Conservation (phyloP, 2,797 vertebrate genomes). For the Thripadectes ignobilis region DNA sequence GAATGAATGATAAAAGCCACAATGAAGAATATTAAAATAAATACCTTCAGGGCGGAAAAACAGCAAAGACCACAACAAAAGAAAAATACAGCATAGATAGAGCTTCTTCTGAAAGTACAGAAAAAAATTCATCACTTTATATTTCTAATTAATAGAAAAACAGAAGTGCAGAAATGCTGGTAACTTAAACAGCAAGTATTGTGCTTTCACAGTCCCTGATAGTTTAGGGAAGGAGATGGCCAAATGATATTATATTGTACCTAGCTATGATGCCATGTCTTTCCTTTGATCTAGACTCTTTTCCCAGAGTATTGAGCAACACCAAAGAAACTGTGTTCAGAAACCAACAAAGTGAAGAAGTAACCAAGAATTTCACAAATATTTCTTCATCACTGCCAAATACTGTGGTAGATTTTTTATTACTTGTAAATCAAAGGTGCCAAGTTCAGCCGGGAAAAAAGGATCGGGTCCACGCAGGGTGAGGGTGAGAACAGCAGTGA, state of each 20-base stretch:
- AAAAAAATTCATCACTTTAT: not conserved
- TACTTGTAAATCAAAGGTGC: not conserved
- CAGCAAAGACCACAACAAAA: slow-evolving; percentile 14
- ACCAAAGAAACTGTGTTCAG: not conserved
- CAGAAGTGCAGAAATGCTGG: not conserved
- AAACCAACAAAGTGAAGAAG: not conserved
- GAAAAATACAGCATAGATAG: not conserved
- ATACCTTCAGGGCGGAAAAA: slow-evolving; percentile 1
- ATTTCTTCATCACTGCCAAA: not conserved
- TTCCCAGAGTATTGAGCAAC: not conserved
- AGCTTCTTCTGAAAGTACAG: not conserved
- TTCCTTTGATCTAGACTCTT: not conserved
- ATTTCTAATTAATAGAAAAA: not conserved
- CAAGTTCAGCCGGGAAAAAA: too few species aligned
- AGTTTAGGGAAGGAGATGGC: not conserved
- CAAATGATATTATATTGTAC: not conserved
- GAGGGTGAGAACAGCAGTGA: too few species aligned
- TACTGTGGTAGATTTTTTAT: not conserved
- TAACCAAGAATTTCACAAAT: not conserved
- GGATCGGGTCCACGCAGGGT: too few species aligned
- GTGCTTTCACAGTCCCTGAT: not conserved
- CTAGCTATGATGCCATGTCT: not conserved
- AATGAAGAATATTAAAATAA: slow-evolving; percentile 57
- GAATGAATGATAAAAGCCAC: slow-evolving; percentile 52
- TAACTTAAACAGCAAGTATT: not conserved